Percentiles rank a stretch among this genome's conserved stretches.
These are phyloP conservation scores for Tenthredo amoena DNA, from an alignment of 2,888 invertebrate genomes.

Conservation along the genomic window DNA sequence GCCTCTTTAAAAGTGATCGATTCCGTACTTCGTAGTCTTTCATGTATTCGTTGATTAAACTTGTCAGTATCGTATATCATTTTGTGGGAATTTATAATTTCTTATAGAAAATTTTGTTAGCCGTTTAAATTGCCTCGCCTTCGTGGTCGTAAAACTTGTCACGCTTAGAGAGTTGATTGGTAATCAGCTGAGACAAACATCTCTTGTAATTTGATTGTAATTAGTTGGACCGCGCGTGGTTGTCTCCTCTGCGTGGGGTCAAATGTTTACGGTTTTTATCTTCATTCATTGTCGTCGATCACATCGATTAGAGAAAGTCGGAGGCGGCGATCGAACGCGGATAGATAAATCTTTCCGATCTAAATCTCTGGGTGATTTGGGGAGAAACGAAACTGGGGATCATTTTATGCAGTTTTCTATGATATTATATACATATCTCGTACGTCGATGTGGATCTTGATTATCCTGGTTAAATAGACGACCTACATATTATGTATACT, in stretches of 20 bases:
- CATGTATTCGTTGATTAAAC: not conserved
- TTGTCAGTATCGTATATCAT: not conserved
- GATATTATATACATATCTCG: not conserved
- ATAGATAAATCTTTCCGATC: constrained; percentile 14
- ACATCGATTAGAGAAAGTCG: not conserved
- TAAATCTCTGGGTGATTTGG: not conserved
- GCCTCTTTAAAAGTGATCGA: not conserved
- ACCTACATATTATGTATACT: constrained; percentile 6
- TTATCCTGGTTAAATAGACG: not conserved
- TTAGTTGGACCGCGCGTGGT: constrained; percentile 20
- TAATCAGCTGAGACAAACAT: constrained; percentile 35
- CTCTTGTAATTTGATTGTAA: constrained; percentile 48
- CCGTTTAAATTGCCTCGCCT: constrained; percentile 37
- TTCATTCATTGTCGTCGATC: constrained; percentile 35
- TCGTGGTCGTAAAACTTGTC: constrained; percentile 37
- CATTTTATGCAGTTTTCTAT: not conserved
- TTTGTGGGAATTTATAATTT: constrained; percentile 17
- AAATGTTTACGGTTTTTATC: constrained; percentile 3
- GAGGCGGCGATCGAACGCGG: not conserved
- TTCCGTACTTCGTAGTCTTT: not conserved
- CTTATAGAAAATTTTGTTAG: not conserved
- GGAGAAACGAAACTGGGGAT: not conserved
- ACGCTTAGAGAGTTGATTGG: constrained; percentile 28
- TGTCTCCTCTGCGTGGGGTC: constrained; percentile 26
- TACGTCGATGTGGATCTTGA: not conserved